These are phyloP conservation scores for Zaprionus lachaisei DNA, from an alignment of 1,140 invertebrate genomes.

Conservation along the genomic window DNA sequence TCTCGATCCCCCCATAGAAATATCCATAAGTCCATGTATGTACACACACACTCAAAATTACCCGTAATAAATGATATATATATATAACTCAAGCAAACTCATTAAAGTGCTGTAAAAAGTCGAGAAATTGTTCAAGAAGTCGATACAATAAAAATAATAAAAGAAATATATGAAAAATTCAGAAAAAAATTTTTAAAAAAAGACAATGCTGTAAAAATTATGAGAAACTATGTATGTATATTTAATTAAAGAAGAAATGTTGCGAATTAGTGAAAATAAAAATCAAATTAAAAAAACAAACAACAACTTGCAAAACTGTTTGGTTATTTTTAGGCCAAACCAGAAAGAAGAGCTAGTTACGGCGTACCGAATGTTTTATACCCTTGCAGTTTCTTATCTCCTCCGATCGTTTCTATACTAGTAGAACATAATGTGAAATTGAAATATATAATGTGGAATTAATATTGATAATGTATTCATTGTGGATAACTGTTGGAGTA, in stretches of 20 bases:
- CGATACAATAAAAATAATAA: slow-evolving; percentile 43
- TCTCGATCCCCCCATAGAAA: slow-evolving; percentile 16
- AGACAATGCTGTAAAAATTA: slow-evolving; percentile 70
- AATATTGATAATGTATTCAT: too few species aligned
- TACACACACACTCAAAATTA: slow-evolving; percentile 6
- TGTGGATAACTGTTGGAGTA: too few species aligned
- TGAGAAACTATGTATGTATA: slow-evolving; percentile 79
- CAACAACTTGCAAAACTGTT: background rate
- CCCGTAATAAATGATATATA: slow-evolving; percentile 32
- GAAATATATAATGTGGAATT: too few species aligned
- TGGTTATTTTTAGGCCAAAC: too few species aligned
- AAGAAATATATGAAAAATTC: slow-evolving; percentile 14
- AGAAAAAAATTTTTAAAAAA: slow-evolving; percentile 20
- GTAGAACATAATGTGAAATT: too few species aligned
- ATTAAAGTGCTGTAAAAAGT: slow-evolving; percentile 78
- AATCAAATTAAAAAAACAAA: slow-evolving; percentile 52
- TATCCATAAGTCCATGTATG: slow-evolving; percentile 25
- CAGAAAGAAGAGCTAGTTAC: too few species aligned
- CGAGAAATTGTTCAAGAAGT: slow-evolving; percentile 71
- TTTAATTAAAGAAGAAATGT: slow-evolving; percentile 73
- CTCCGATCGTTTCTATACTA: too few species aligned
- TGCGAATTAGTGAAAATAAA: slow-evolving; percentile 79
- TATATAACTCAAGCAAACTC: slow-evolving; percentile 53
- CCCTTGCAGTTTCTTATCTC: too few species aligned
- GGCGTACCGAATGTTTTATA: too few species aligned